These are phyloP conservation scores for Sipha flava DNA, from an alignment of 1,140 invertebrate species.

Conservation along the genomic window DNA sequence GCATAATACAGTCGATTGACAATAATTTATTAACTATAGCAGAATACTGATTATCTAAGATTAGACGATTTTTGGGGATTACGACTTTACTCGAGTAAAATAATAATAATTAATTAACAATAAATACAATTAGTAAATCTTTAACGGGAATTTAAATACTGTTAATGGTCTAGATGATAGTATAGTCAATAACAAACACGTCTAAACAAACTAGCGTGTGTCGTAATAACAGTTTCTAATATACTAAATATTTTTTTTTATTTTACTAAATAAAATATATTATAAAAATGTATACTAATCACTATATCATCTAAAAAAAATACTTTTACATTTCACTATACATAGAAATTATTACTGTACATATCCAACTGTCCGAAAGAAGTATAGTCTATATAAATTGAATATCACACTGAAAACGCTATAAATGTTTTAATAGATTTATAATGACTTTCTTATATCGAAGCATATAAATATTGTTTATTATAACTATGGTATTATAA, in stretches of 20 bases:
- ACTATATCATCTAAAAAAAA: not conserved
- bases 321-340: not conserved
- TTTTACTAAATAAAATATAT: not conserved
- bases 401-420: too few relatives aligned
- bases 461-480: not conserved
- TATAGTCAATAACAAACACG: not conserved
- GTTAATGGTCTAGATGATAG: not conserved
- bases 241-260: constrained; percentile 2
- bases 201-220: not conserved
- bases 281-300: not conserved
- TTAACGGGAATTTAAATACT: not conserved
- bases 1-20: too few relatives aligned
- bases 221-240: not conserved
- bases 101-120: not conserved
- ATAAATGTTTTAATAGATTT: too few relatives aligned
- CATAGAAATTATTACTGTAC: not conserved
- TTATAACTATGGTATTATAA: not conserved
- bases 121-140: not conserved
- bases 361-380: not conserved
- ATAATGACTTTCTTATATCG: too few relatives aligned
- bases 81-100: not conserved
- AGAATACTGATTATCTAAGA: too few relatives aligned
- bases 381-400: too few relatives aligned
- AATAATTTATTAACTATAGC: too few relatives aligned
- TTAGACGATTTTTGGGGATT: too few relatives aligned